A percentile compares a stretch with the other conserved stretches of the same genome.
Conservation (phyloP, 2,888 invertebrate species). For the Alentia gelatinosa region DNA sequence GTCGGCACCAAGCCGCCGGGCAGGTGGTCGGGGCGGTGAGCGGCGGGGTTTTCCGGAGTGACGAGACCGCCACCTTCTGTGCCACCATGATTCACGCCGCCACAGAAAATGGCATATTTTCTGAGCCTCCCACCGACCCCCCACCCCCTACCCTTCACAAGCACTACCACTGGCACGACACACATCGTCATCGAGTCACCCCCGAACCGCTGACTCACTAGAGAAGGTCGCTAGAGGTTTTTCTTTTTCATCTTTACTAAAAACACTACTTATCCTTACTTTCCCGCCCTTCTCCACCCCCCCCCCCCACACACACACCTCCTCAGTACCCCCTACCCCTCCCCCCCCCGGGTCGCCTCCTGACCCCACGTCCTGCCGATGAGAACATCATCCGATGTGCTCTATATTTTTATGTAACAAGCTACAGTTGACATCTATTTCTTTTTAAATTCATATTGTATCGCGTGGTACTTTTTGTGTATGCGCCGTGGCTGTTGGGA, state of each 20-base stretch:
- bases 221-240: no score
- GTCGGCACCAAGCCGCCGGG: no score
- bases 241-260: no score
- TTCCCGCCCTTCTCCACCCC: neutral
- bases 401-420: no score
- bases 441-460: no score
- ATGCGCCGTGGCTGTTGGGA: neutral
- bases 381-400: neutral
- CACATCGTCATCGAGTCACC: no score
- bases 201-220: no score
- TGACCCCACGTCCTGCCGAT: neutral
- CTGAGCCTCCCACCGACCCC: neutral
- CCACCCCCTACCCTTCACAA: neutral
- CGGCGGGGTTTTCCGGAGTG: neutral
- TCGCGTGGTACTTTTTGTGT: no score
- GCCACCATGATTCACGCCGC: neutral
- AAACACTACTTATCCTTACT: no score
- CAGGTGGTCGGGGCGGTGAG: neutral
- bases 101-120: slow-evolving; percentile 1
- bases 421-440: no score
- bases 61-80: neutral
- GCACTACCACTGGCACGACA: neutral
- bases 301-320: slow-evolving; percentile 9
- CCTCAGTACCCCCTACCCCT: neutral
- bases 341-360: neutral